A percentile compares a stretch with the other conserved stretches of the same genome.
Evolutionary conservation across 1,140 invertebrate species (phyloP).

Genomic region (Yoshiicerus persimilis): DNA sequence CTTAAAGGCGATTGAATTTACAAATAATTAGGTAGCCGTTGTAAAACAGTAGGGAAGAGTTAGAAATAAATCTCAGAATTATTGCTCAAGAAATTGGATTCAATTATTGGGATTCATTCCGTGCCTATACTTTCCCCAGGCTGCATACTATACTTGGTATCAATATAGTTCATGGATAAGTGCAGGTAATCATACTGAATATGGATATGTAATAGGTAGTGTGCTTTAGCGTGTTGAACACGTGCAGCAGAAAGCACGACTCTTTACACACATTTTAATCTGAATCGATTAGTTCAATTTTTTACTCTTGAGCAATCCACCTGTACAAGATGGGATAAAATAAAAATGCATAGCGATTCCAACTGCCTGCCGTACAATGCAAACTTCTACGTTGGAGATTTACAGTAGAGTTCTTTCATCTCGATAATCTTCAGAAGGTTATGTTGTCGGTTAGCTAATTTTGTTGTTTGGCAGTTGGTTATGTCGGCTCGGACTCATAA

Average conservation of each 20-base stretch:
- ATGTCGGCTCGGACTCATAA: neutral
- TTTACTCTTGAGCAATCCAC: neutral
- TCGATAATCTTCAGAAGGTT: slow-evolving; percentile 14
- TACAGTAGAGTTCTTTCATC: slow-evolving; percentile 13
- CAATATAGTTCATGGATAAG: no score
- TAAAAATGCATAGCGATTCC: neutral
- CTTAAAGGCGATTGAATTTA: no score
- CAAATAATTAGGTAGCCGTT: no score
- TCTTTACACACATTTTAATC: neutral
- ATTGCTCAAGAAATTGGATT: no score
- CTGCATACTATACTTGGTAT: no score
- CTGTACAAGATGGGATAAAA: neutral
- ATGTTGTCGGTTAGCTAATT: slow-evolving; percentile 14
- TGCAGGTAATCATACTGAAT: neutral
- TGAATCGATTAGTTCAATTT: neutral
- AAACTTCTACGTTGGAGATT: neutral
- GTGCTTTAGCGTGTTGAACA: neutral
- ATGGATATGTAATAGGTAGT: neutral
- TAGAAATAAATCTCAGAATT: no score
- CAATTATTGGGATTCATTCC: no score
- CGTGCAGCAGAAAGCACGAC: neutral
- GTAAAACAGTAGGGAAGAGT: no score
- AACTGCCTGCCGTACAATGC: neutral
- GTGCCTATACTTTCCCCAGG: no score
- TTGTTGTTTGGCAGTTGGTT: neutral